Conservation (phyloP, 2,888 invertebrate genomes). For the Mimachlamys varia region DNA sequence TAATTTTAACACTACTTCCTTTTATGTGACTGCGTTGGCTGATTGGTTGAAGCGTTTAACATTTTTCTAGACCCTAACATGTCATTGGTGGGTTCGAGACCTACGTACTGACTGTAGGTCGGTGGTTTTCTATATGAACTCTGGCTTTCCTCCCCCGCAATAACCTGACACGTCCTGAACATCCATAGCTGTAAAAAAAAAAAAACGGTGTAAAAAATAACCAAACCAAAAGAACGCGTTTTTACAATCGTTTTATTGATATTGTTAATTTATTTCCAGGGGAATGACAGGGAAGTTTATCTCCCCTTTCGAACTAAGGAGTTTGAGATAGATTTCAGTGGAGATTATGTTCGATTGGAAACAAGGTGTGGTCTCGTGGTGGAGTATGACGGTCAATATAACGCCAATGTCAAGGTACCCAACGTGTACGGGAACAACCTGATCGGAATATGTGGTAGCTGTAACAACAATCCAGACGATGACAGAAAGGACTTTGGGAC, state of each 20-base stretch:
- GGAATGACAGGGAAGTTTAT: neutral
- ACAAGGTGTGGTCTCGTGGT: constrained; percentile 13
- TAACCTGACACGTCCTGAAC: too few relatives aligned
- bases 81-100: too few relatives aligned
- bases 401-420: neutral
- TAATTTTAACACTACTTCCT: neutral
- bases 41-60: too few relatives aligned
- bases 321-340: neutral
- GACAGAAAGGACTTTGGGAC: constrained; percentile 3
- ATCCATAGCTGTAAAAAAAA: too few relatives aligned
- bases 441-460: constrained; percentile 21
- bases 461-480: neutral
- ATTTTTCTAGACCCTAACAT: too few relatives aligned
- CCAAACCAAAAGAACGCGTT: too few relatives aligned
- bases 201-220: too few relatives aligned
- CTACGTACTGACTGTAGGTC: too few relatives aligned
- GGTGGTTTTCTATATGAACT: too few relatives aligned
- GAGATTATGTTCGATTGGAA: neutral
- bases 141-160: too few relatives aligned
- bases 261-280: neutral
- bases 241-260: too few relatives aligned
- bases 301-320: neutral
- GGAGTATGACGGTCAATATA: neutral
- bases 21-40: too few relatives aligned
- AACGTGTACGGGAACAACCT: neutral